These are phyloP conservation scores for Sebastes itinus DNA, from an alignment of 2,797 vertebrate species.

Conservation along the genomic window DNA sequence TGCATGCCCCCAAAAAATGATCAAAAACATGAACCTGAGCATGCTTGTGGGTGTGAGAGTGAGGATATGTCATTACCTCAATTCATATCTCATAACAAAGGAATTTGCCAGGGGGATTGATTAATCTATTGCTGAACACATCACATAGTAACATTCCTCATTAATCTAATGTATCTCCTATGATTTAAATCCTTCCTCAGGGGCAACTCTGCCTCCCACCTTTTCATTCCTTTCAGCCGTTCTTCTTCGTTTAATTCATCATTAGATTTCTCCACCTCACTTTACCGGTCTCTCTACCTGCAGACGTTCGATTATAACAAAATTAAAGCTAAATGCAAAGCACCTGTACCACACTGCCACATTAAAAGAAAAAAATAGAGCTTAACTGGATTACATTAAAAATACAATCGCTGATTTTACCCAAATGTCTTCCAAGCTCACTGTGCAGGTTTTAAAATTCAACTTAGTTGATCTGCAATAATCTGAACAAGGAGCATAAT, in stretches of 20 bases:
- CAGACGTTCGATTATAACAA: constrained; percentile 10
- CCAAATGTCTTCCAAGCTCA: not conserved
- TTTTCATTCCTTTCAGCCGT: constrained; percentile 4
- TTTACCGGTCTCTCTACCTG: not conserved
- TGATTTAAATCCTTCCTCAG: constrained; percentile 4
- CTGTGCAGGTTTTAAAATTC: not conserved
- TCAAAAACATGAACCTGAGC: not conserved
- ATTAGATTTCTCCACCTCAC: constrained; percentile 11
- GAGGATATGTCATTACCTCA: constrained; percentile 7
- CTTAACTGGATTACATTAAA: not conserved
- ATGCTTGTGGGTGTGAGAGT: not conserved
- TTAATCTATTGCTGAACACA: constrained; percentile 29
- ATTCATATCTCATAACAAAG: constrained; percentile 29
- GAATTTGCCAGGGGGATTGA: constrained; percentile 18
- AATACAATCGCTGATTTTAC: not conserved
- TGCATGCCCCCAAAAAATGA: not conserved
- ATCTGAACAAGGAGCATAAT: not conserved
- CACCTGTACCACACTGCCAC: not conserved
- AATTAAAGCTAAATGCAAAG: not conserved
- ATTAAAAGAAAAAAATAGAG: not conserved
- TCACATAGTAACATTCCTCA: constrained; percentile 8
- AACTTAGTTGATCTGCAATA: not conserved
- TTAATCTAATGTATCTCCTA: constrained; percentile 22
- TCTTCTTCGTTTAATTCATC: constrained; percentile 7
- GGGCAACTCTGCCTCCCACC: constrained; percentile 2